A percentile compares a stretch with the other conserved stretches of the same genome.
These are phyloP conservation scores for Chrysomallon squamiferum DNA, from an alignment of 1,140 invertebrate species.

Conservation along the genomic window DNA sequence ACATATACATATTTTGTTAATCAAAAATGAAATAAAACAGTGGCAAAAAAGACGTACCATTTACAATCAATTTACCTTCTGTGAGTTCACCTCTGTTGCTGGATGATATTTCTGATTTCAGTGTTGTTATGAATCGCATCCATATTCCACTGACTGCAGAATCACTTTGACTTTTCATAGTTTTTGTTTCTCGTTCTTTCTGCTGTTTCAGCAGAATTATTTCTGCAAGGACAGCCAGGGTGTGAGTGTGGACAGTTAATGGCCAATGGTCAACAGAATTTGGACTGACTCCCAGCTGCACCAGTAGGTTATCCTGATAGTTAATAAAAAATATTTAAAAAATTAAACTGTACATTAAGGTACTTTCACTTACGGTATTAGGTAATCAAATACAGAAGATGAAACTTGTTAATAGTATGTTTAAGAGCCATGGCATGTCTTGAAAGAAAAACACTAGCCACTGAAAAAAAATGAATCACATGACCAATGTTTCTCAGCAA, in stretches of 20 bases:
- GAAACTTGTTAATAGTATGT: too few relatives aligned
- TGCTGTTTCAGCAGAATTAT: constrained; percentile 78
- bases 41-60: too few relatives aligned
- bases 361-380: too few relatives aligned
- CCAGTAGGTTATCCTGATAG: constrained; percentile 74
- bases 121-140: constrained; percentile 84
- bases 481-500: too few relatives aligned
- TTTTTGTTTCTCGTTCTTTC: constrained; percentile 71
- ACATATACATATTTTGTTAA: too few relatives aligned
- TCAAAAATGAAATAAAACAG: too few relatives aligned
- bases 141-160: constrained; percentile 87
- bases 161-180: constrained; percentile 67
- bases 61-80: constrained; percentile 56
- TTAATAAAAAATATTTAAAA: too few relatives aligned
- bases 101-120: constrained; percentile 77
- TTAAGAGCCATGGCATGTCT: too few relatives aligned
- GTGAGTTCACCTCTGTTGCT: constrained; percentile 44
- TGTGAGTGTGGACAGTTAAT: constrained; percentile 83
- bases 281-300: constrained; percentile 79
- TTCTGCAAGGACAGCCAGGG: constrained; percentile 81
- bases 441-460: too few relatives aligned
- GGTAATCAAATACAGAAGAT: too few relatives aligned
- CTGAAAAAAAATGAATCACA: too few relatives aligned
- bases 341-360: too few relatives aligned
- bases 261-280: constrained; percentile 75